Evolutionary conservation across 2,888 invertebrate genomes (phyloP).

Genomic region (Patella pellucida): DNA sequence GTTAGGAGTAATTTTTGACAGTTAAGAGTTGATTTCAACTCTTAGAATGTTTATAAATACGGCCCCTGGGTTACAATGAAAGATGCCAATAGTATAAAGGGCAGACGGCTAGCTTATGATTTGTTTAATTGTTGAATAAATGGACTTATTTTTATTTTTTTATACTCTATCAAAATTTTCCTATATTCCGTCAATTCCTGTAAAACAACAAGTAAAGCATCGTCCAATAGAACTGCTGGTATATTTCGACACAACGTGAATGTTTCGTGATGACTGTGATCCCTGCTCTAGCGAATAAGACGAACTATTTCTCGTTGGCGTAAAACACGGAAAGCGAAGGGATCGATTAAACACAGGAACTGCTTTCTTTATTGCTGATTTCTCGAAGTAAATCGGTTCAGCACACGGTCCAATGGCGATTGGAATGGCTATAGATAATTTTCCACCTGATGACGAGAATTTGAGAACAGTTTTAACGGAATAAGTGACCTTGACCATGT

Average conservation of each 20-base stretch:
- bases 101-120: too few species aligned
- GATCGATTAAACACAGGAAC: slow-evolving; percentile 60
- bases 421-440: slow-evolving; percentile 54
- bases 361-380: slow-evolving; percentile 36
- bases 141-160: too few species aligned
- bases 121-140: too few species aligned
- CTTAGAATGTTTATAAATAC: too few species aligned
- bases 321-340: slow-evolving; percentile 58
- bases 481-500: slow-evolving; percentile 52
- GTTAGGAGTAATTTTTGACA: too few species aligned
- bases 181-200: neutral
- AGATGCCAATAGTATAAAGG: too few species aligned
- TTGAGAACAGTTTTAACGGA: slow-evolving; percentile 47
- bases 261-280: slow-evolving; percentile 25
- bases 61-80: too few species aligned
- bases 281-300: slow-evolving; percentile 9
- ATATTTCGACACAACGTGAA: slow-evolving; percentile 35
- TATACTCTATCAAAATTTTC: too few species aligned
- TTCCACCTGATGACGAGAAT: slow-evolving; percentile 54
- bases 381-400: slow-evolving; percentile 42
- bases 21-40: too few species aligned
- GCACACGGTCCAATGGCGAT: slow-evolving; percentile 54
- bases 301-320: slow-evolving; percentile 25
- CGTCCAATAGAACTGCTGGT: slow-evolving; percentile 28
- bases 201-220: slow-evolving; percentile 32